A percentile compares a stretch with the other conserved stretches of the same genome.
Conservation (phyloP, 2,797 vertebrate genomes). For the Mus caroli region DNA sequence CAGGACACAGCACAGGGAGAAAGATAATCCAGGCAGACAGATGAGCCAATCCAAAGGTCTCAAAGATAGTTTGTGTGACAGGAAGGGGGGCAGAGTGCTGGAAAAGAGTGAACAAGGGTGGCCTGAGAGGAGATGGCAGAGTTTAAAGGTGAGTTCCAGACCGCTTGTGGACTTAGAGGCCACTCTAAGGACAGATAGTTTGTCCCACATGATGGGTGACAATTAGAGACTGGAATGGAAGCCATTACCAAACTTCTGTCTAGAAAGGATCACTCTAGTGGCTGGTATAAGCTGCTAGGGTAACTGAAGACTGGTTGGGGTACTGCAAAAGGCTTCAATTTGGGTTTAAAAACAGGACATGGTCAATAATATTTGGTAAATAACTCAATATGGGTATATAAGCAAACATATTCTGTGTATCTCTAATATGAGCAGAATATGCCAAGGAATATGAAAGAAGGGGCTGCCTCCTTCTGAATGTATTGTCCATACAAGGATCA, state of each 20-base stretch:
- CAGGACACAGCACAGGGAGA: conserved; percentile 30
- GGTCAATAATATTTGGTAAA: background rate
- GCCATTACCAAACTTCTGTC: conserved; percentile 1
- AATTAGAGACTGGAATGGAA: background rate
- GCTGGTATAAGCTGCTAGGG: background rate
- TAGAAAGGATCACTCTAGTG: conserved; percentile 34
- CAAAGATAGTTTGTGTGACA: background rate
- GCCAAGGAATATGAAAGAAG: conserved; percentile 41
- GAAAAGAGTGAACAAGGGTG: background rate
- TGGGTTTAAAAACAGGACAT: conserved; percentile 2
- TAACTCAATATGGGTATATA: background rate
- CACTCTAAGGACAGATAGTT: background rate
- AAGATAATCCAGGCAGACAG: conserved; percentile 58
- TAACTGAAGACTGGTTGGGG: background rate
- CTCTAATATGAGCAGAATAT: background rate
- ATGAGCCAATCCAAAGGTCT: conserved; percentile 46
- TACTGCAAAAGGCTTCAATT: background rate
- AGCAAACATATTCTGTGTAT: background rate
- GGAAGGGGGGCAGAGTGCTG: background rate
- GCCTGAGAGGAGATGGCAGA: background rate
- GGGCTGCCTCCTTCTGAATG: background rate
- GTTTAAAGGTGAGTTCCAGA: background rate
- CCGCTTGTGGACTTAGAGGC: background rate
- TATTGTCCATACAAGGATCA: background rate
- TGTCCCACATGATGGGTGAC: background rate